Base-by-base conservation (phyloP, 2,888 invertebrate species). In the Barypeithes pellucidus region DNA sequence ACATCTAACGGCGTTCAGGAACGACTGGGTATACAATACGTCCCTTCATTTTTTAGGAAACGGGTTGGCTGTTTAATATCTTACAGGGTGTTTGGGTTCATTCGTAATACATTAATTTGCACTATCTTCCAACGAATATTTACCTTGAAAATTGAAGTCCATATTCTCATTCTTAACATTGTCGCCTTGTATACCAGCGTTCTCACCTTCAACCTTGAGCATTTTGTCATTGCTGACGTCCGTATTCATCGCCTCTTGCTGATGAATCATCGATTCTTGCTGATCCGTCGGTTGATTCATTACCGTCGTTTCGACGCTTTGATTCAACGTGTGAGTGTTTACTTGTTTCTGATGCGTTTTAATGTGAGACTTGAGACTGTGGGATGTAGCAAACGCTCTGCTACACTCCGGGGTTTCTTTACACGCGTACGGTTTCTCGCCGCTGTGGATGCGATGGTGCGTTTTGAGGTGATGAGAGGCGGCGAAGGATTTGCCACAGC, bases 391-490 rank as follows among this genome's bases (percentile, higher is more conserved):
- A 85, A 96, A 96, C 0, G 94, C 91, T 79, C 93, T 90, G 22
- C 89, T 89, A 83, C 96, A 96, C 45, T 88, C 87, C 73, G 90
- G 90, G 0, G 85, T 86, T 76, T 89, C 89, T 43, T 86, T 87
- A 84, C 96, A 96, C 0, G 91, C 89, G 85, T 94, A 95, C 0
- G 95, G 95, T 71, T 93, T 89, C 84, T 95, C 92, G 0, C 94
- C 94, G 1, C 86, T 86, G 82, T 96, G 95, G 5, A 94, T 94
- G 70, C 96, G 89, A 36, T 91, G 90, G 83, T 98, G 97, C 0
- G 96, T 96, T 87, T 97, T 97, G 54, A 98, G 87, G 84, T 97
- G 97, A 86, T 98, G 97, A 59, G 96, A 96, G 18, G 97, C 96
- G 0, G 95, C 94, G 86, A 98, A 98, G 0, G 96, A 94, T 84